phyloP scores from a whole-genome alignment of 2,888 invertebrate genomes.

The Siphonodentalium dalli region DNA sequence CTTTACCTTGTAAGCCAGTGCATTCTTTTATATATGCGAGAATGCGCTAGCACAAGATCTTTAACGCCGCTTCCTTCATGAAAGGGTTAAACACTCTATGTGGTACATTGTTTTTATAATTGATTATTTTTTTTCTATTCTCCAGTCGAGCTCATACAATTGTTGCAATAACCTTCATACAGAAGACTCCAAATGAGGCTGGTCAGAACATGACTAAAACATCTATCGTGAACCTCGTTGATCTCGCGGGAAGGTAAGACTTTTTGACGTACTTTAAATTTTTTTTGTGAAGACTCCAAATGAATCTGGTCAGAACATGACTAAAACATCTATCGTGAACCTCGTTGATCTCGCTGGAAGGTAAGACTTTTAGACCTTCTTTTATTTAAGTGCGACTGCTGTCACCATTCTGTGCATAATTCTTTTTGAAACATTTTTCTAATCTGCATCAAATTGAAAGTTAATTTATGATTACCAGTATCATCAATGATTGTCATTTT shows the following conservation, averaged over 20 bases:
- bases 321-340: conserved; percentile 57
- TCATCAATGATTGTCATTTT: too few relatives aligned
- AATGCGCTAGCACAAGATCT: too few relatives aligned
- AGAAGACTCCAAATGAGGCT: conserved; percentile 53
- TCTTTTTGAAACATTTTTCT: too few relatives aligned
- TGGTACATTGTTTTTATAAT: not conserved
- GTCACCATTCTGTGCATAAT: too few relatives aligned
- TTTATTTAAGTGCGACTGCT: too few relatives aligned
- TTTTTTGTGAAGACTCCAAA: conserved; percentile 55
- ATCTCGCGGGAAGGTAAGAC: conserved; percentile 60
- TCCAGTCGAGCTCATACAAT: conserved; percentile 61
- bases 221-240: conserved; percentile 59
- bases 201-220: conserved; percentile 61
- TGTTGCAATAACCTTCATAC: conserved; percentile 56
- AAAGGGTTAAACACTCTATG: not conserved
- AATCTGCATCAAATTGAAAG: too few relatives aligned
- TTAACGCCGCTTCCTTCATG: not conserved
- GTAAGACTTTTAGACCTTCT: conserved; percentile 33
- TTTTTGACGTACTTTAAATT: not conserved
- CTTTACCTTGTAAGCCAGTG: too few relatives aligned
- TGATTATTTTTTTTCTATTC: conserved; percentile 5
- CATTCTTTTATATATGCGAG: too few relatives aligned
- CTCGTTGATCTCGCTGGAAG: conserved; percentile 63
- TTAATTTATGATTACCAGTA: too few relatives aligned
- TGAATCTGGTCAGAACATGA: conserved; percentile 58